These are phyloP conservation scores for Papilio protenor DNA, from an alignment of 2,888 invertebrate genomes.

Conservation along the genomic window DNA sequence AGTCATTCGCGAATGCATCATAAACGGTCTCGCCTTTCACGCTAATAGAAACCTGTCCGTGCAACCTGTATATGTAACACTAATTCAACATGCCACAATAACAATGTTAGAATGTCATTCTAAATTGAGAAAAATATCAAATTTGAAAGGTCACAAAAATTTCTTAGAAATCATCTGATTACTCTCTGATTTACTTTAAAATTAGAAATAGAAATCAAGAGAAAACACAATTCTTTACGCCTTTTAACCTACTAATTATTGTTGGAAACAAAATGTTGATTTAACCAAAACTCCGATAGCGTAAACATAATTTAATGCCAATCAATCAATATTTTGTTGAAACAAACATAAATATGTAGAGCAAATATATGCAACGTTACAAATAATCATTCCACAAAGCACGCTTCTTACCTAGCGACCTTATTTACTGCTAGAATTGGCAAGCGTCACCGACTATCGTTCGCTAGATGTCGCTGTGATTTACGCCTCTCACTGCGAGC, in stretches of 20 bases:
- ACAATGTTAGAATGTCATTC: too few species aligned
- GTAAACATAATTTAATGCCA: neutral
- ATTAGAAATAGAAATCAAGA: neutral
- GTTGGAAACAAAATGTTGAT: neutral
- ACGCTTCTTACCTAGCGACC: conserved; percentile 47
- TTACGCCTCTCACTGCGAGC: conserved; percentile 53
- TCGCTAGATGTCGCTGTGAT: conserved; percentile 46
- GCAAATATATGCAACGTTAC: conserved; percentile 5
- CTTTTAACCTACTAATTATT: neutral
- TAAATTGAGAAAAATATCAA: neutral
- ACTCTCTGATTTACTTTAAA: neutral
- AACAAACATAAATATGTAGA: neutral
- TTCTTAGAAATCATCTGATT: neutral
- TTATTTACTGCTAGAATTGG: conserved; percentile 52
- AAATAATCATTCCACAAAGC: neutral
- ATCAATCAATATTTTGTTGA: neutral
- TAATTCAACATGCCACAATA: neutral
- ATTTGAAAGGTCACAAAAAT: neutral
- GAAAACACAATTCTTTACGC: neutral
- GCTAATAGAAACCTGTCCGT: conserved; percentile 45
- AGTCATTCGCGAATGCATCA: conserved; percentile 45
- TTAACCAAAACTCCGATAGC: neutral
- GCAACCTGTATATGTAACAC: conserved; percentile 32
- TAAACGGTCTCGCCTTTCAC: conserved; percentile 47
- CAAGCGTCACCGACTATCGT: conserved; percentile 50